A percentile compares a stretch with the other conserved stretches of the same genome.
These are phyloP conservation scores for Copidosoma floridanum DNA, from an alignment of 1,140 invertebrate genomes.

Conservation along the genomic window DNA sequence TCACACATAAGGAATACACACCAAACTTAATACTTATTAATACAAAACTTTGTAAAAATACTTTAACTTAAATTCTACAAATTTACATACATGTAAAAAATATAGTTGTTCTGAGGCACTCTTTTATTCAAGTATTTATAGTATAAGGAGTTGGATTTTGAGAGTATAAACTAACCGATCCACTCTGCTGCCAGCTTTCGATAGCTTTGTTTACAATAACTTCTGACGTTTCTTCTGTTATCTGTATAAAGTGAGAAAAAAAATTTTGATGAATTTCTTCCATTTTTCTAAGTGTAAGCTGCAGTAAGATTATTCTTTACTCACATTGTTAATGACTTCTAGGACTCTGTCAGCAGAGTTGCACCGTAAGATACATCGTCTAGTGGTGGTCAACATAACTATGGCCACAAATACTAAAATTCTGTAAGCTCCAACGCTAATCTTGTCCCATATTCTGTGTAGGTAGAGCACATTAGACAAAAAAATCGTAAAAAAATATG, in stretches of 20 bases:
- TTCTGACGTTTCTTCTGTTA: conserved; percentile 73
- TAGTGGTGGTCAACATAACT: conserved; percentile 69
- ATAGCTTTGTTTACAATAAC: conserved; percentile 77
- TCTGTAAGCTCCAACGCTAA: conserved; percentile 78
- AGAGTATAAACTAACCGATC: conserved; percentile 14
- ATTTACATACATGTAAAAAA: too few relatives aligned
- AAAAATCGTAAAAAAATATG: too few relatives aligned
- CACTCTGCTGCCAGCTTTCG: conserved; percentile 69
- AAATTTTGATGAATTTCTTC: too few relatives aligned
- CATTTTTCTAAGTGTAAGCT: neutral
- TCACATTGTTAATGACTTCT: conserved; percentile 67
- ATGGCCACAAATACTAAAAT: conserved; percentile 78
- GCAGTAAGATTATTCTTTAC: conserved; percentile 20
- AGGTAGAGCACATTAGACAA: conserved; percentile 4
- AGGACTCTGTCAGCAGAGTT: conserved; percentile 61
- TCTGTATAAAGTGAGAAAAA: conserved; percentile 56
- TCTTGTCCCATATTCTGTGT: conserved; percentile 84
- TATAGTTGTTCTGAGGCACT: too few relatives aligned
- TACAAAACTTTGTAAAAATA: too few relatives aligned
- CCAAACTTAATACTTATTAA: neutral
- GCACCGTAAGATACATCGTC: conserved; percentile 64
- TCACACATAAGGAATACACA: neutral
- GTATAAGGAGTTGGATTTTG: conserved; percentile 11
- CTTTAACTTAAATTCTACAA: too few relatives aligned
- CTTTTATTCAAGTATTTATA: conserved; percentile 10